phyloP scores from a whole-genome alignment of 2,888 invertebrate species.

The Megastigmus dorsalis region DNA sequence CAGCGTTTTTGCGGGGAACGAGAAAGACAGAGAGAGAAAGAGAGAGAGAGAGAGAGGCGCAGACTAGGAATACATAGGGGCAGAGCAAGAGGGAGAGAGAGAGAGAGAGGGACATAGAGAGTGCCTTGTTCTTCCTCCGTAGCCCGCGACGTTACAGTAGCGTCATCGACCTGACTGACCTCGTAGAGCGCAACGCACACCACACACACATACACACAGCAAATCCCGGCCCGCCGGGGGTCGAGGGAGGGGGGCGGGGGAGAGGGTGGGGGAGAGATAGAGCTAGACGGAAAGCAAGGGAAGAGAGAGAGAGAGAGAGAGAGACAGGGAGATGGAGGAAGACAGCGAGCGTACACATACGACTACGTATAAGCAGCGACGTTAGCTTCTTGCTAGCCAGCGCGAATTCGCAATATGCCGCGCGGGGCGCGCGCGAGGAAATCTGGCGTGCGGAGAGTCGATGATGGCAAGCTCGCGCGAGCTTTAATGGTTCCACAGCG shows the following conservation, averaged over 20 bases:
- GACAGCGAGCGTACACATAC: neutral
- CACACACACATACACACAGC: too few species aligned
- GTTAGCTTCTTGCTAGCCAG: too few species aligned
- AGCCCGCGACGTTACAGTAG: constrained; percentile 42
- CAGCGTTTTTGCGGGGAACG: constrained; percentile 46
- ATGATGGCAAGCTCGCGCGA: neutral
- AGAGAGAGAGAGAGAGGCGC: constrained; percentile 2
- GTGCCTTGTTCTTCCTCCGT: constrained; percentile 29
- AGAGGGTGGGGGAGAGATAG: neutral
- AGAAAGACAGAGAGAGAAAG: neutral
- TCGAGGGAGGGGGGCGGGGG: neutral
- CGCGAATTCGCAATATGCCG: constrained; percentile 23
- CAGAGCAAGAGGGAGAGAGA: neutral
- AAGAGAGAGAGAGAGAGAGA: neutral
- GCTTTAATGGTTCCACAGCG: constrained; percentile 10
- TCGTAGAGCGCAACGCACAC: constrained; percentile 39
- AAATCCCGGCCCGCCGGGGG: neutral
- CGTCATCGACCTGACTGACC: constrained; percentile 56
- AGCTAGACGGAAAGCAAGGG: neutral
- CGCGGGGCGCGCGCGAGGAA: neutral
- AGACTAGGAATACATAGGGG: too few species aligned
- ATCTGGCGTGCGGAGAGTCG: too few species aligned
- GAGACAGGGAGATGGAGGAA: neutral
- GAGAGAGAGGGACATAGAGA: neutral
- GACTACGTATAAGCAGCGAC: too few species aligned